These are phyloP conservation scores for Ochropleura leucogaster DNA, from an alignment of 2,888 invertebrate genomes.

Conservation along the genomic window DNA sequence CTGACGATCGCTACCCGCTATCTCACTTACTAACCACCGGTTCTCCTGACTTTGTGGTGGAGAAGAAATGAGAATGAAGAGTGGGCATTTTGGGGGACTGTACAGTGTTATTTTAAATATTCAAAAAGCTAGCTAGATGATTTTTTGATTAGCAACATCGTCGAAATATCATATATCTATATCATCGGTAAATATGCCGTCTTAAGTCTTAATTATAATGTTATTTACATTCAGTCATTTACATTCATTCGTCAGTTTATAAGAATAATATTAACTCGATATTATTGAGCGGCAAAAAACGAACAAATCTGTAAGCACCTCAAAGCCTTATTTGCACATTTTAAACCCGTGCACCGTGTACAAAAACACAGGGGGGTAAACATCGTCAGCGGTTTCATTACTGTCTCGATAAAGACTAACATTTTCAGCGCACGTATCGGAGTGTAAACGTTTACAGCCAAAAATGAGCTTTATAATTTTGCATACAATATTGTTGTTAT, in stretches of 20 bases:
- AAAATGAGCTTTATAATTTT: constrained; percentile 21
- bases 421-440: constrained; percentile 1
- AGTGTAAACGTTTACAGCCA: not conserved
- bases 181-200: too few relatives aligned
- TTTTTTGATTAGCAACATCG: too few relatives aligned
- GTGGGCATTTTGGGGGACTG: too few relatives aligned
- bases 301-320: not conserved
- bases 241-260: too few relatives aligned
- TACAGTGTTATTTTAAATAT: too few relatives aligned
- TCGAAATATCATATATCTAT: too few relatives aligned
- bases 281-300: not conserved
- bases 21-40: too few relatives aligned
- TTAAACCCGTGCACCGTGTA: not conserved
- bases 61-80: too few relatives aligned
- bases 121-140: too few relatives aligned
- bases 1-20: not conserved
- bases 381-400: constrained; percentile 35
- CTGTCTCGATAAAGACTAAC: constrained; percentile 8
- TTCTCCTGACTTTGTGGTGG: too few relatives aligned
- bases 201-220: too few relatives aligned
- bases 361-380: not conserved
- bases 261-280: not conserved
- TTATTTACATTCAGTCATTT: too few relatives aligned
- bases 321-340: constrained; percentile 7
- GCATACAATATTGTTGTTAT: not conserved